phyloP scores from a whole-genome alignment of 2,888 invertebrate species.

The Ichneumoninae sp. region DNA sequence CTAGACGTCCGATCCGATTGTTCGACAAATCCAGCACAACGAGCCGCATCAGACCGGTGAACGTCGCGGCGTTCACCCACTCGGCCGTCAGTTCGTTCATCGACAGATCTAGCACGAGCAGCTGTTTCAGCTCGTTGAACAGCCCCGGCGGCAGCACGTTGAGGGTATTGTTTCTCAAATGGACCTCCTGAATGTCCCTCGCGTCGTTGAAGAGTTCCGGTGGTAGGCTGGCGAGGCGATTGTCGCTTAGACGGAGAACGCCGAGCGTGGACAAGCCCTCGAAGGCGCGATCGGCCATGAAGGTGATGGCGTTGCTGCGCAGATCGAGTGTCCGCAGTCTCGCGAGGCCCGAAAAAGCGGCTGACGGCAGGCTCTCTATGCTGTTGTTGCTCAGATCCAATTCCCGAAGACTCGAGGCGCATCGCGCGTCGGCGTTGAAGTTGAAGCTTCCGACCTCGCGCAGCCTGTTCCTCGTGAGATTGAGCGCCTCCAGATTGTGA shows the following conservation, averaged over 20 bases:
- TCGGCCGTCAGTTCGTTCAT: conserved; percentile 92
- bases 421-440: conserved; percentile 88
- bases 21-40: conserved; percentile 91
- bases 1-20: conserved; percentile 91
- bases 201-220: conserved; percentile 93
- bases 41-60: conserved; percentile 90
- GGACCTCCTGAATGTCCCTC: conserved; percentile 91
- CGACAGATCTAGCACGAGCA: conserved; percentile 91
- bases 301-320: conserved; percentile 91
- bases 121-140: conserved; percentile 90
- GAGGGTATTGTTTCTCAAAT: conserved; percentile 92
- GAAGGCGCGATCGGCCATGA: conserved; percentile 91
- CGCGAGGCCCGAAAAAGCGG: conserved; percentile 89
- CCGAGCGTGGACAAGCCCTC: conserved; percentile 90
- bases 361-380: conserved; percentile 90
- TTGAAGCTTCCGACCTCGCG: conserved; percentile 90
- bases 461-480: conserved; percentile 92
- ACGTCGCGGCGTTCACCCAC: conserved; percentile 93
- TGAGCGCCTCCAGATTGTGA: conserved; percentile 90
- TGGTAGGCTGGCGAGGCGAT: conserved; percentile 92
- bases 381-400: conserved; percentile 92
- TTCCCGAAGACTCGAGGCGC: conserved; percentile 89
- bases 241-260: conserved; percentile 91
- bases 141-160: conserved; percentile 92
- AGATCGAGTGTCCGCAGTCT: conserved; percentile 90